Evolutionary conservation across 2,888 invertebrate species (phyloP).

Genomic region (Eucera pruinosa): DNA sequence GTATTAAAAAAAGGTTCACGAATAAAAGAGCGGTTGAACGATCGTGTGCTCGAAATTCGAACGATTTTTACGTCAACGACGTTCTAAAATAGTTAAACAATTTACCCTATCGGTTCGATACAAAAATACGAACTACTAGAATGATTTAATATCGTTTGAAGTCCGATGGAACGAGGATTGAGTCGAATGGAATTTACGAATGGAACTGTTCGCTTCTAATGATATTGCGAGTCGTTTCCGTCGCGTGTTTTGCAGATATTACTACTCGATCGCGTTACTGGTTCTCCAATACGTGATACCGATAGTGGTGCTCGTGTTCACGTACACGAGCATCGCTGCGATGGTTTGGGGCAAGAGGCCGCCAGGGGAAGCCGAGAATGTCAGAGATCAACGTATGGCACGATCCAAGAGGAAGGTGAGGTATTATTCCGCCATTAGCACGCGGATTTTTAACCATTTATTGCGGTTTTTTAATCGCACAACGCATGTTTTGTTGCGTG

Average conservation of each 20-base stretch:
- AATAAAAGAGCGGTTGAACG: too few species aligned
- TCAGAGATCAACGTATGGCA: constrained; percentile 92
- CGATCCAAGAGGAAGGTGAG: constrained; percentile 94
- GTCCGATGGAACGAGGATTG: not conserved
- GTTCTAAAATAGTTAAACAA: too few species aligned
- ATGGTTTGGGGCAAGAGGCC: constrained; percentile 95
- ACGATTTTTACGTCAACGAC: too few species aligned
- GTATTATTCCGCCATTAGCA: not conserved
- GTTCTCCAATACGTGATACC: constrained; percentile 94
- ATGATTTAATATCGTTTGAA: too few species aligned
- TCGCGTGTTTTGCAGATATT: constrained; percentile 83
- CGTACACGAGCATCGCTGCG: constrained; percentile 93
- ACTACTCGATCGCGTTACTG: constrained; percentile 92
- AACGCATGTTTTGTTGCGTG: too few species aligned
- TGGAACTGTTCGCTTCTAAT: not conserved
- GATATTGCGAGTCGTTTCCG: not conserved
- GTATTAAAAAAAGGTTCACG: too few species aligned
- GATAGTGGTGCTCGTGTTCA: constrained; percentile 91
- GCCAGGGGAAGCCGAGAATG: constrained; percentile 94
- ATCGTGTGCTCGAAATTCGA: too few species aligned
- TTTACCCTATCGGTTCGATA: too few species aligned
- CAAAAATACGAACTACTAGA: too few species aligned
- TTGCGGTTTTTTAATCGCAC: too few species aligned
- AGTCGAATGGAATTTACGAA: not conserved
- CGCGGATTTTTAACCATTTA: not conserved